Base-by-base conservation (phyloP, 2,113 vertebrate genomes). In the Stigmatopora nigra region DNA sequence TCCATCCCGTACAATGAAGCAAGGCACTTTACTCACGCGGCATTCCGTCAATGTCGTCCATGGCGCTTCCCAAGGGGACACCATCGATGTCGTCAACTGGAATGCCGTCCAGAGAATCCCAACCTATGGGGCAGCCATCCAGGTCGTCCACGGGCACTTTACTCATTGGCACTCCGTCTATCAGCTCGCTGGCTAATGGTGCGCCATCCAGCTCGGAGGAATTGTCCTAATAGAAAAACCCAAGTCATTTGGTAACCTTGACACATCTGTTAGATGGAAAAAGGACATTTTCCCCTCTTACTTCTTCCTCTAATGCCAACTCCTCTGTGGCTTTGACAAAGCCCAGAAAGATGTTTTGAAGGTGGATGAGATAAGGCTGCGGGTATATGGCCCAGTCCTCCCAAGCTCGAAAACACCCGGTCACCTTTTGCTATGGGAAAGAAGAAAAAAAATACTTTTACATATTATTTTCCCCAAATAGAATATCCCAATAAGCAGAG, bases 321-420 rank as follows among this genome's bases (percentile, higher is more conserved):
- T 91, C 90, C 67, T 91, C 88, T 35, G 71, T 89, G 3, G 73
- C 75, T 82, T 89, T 91, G 53, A 88, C 72, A 7, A 88, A 84
- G 61, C 91, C 91, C 71, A 92, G 85, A 70, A 92, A 92, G 77
- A 91, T 89, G 69, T 92, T 92, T 64, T 92, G 91, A 46, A 92
- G 83, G 75, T 87, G 89, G 80, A 92, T 92, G 51, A 92, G 84
- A 80, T 89, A 92, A 64, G 89, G 82, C 66, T 90, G 85, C 0
- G 91, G 91, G 72, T 92, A 92, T 61, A 92, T 86, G 71, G 91
- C 90, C 91, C 91, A 92, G 81, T 92, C 91, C 44, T 92, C 91
- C 91, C 91, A 92, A 2, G 90, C 91, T 60, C 91, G 71, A 67
- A 92, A 92, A 69, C 91, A 92, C 47, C 73, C 74, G 75, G 87